Evolutionary conservation across 1,140 invertebrate species (phyloP).

Genomic region (Gryllus bimaculatus): DNA sequence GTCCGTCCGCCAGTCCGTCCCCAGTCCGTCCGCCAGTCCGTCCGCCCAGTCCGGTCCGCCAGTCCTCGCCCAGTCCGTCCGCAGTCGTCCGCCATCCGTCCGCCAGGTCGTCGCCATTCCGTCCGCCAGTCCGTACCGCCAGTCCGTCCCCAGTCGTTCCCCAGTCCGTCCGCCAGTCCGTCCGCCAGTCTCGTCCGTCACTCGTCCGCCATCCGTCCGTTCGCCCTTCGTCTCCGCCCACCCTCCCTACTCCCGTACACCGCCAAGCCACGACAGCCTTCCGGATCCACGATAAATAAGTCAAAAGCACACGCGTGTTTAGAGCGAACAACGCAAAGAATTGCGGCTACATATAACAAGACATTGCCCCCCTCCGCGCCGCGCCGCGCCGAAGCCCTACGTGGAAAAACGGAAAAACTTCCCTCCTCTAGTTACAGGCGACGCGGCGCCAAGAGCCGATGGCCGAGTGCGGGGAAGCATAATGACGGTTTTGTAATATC

Average conservation of each 20-base stretch:
- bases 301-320: neutral
- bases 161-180: too few relatives aligned
- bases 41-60: too few relatives aligned
- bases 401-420: neutral
- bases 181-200: neutral
- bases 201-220: neutral
- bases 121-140: too few relatives aligned
- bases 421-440: neutral
- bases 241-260: neutral
- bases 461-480: neutral
- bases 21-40: too few relatives aligned
- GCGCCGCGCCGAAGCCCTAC: too few relatives aligned
- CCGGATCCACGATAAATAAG: neutral
- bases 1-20: too few relatives aligned
- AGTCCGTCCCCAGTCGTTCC: too few relatives aligned
- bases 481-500: constrained; percentile 5
- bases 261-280: too few relatives aligned
- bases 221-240: neutral
- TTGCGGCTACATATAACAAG: neutral
- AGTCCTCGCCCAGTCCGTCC: too few relatives aligned
- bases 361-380: too few relatives aligned
- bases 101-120: too few relatives aligned
- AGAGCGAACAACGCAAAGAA: neutral
- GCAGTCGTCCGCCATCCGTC: too few relatives aligned
- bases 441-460: neutral